These are phyloP conservation scores for Torymus aiolomorphi DNA, from an alignment of 2,888 invertebrate species.

Conservation along the genomic window DNA sequence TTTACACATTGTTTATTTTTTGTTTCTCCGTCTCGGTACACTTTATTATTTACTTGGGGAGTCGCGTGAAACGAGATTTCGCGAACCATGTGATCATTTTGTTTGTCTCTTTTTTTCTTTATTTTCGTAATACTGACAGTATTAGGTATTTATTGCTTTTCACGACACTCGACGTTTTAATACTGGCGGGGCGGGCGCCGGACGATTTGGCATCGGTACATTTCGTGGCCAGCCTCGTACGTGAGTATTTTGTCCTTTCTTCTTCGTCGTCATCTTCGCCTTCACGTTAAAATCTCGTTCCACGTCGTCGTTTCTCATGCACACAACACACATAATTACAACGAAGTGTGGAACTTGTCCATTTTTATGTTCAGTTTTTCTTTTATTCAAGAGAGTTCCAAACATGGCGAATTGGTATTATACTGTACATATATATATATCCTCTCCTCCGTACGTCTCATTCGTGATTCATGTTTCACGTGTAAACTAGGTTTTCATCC, in stretches of 20 bases:
- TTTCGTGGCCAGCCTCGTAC: too few relatives aligned
- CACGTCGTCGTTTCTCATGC: constrained; percentile 22
- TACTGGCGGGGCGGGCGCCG: constrained; percentile 24
- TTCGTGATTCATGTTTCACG: too few relatives aligned
- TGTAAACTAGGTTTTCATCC: too few relatives aligned
- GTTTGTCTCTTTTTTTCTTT: too few relatives aligned
- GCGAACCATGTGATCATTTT: not conserved
- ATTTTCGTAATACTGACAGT: constrained; percentile 36
- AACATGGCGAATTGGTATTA: too few relatives aligned
- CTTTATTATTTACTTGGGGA: not conserved
- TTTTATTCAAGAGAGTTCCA: too few relatives aligned
- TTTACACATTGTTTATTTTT: not conserved
- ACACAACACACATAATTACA: constrained; percentile 11
- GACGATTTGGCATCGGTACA: constrained; percentile 5
- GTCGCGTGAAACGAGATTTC: constrained; percentile 44
- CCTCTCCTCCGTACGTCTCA: too few relatives aligned
- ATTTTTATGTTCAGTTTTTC: too few relatives aligned
- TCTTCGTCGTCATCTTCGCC: too few relatives aligned
- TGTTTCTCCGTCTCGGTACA: not conserved
- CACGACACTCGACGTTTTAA: constrained; percentile 33
- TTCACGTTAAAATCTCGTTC: constrained; percentile 30
- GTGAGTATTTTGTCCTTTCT: too few relatives aligned
- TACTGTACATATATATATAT: too few relatives aligned
- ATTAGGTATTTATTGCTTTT: constrained; percentile 44
- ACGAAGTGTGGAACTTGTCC: too few relatives aligned